These are phyloP conservation scores for Drosophila carrolli DNA, from an alignment of 1,140 invertebrate genomes.

Conservation along the genomic window DNA sequence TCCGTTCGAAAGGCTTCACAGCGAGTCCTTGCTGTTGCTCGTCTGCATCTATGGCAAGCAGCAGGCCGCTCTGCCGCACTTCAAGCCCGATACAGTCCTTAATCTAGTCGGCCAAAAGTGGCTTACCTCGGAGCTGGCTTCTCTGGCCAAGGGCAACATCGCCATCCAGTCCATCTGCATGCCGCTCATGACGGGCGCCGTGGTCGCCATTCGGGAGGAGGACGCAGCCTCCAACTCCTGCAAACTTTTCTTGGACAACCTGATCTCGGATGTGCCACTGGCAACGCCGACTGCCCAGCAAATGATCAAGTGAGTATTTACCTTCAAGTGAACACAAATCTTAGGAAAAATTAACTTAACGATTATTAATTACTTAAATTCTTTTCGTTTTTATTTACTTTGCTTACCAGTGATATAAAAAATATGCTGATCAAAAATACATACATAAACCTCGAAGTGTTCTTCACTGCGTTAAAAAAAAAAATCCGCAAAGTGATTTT, in stretches of 20 bases:
- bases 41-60: slow-evolving; percentile 88
- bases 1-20: slow-evolving; percentile 63
- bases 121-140: slow-evolving; percentile 45
- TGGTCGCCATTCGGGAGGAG: slow-evolving; percentile 55
- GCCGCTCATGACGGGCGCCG: slow-evolving; percentile 55
- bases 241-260: slow-evolving; percentile 60
- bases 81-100: slow-evolving; percentile 72
- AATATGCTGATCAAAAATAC: no score
- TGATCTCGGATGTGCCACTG: slow-evolving; percentile 63
- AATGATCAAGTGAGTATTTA: slow-evolving; percentile 85
- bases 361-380: no score
- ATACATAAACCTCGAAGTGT: no score
- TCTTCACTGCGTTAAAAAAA: no score
- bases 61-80: slow-evolving; percentile 57
- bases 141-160: slow-evolving; percentile 64
- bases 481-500: no score
- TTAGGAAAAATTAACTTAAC: no score
- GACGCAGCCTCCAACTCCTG: slow-evolving; percentile 20
- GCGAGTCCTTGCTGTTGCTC: slow-evolving; percentile 86
- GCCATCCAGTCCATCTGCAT: slow-evolving; percentile 64
- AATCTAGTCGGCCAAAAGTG: slow-evolving; percentile 73
- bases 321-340: no score
- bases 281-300: slow-evolving; percentile 69
- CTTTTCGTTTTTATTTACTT: no score
- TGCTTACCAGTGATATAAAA: neutral